Percentiles rank a stretch among this genome's conserved stretches.
These are phyloP conservation scores for Rhineura floridana DNA, from an alignment of 2,113 vertebrate species.

Conservation along the genomic window DNA sequence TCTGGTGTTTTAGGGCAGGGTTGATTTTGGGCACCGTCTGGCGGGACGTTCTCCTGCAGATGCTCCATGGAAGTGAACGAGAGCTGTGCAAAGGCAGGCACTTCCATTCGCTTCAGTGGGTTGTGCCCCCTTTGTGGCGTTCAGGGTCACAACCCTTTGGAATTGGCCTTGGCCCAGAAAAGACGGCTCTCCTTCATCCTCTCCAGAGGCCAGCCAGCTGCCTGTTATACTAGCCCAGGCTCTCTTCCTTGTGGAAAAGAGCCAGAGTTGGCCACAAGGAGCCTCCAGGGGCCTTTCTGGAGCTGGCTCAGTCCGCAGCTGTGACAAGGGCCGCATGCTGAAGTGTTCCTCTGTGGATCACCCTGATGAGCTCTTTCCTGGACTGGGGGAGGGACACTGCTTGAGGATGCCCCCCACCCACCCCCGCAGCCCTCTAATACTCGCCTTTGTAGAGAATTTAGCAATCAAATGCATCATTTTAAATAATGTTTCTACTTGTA, in stretches of 20 bases:
- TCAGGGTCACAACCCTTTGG: rapidly evolving
- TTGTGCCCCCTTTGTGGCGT: too few relatives aligned
- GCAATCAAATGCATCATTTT: conserved; percentile 44
- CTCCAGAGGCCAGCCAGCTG: neutral
- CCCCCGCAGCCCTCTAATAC: neutral
- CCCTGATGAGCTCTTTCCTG: neutral
- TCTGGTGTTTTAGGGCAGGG: neutral
- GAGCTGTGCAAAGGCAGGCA: neutral
- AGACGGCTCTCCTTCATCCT: neutral
- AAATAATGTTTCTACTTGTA: conserved; percentile 64
- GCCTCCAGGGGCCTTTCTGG: neutral
- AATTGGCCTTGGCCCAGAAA: neutral
- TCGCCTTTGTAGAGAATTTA: conserved; percentile 15
- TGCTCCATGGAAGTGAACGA: neutral
- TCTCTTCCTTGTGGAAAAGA: neutral
- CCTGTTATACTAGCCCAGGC: too few relatives aligned
- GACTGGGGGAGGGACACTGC: neutral
- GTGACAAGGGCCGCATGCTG: neutral
- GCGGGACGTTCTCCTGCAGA: neutral
- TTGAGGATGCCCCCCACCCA: neutral
- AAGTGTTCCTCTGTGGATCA: neutral
- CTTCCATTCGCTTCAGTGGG: neutral
- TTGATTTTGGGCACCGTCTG: neutral
- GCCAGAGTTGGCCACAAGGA: too few relatives aligned
- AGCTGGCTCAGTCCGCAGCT: neutral